Conservation (phyloP, 1,140 invertebrate species). For the Teleopsis dalmanni region DNA sequence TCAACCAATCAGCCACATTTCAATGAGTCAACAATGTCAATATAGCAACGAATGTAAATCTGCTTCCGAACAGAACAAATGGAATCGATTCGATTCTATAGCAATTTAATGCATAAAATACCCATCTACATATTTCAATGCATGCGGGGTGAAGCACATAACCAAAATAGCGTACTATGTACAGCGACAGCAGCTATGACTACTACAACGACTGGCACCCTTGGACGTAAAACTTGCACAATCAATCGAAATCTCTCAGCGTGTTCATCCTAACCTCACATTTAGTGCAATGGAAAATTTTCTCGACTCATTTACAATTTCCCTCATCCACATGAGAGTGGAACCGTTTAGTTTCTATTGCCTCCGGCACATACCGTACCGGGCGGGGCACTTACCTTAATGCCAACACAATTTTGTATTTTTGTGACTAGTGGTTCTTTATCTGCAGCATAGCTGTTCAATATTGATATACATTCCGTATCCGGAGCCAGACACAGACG, state of each 20-base stretch:
- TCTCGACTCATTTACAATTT: not conserved
- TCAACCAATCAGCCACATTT: constrained; percentile 1
- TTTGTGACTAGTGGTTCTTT: constrained; percentile 41
- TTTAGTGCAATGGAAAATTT: not conserved
- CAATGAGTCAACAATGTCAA: not conserved
- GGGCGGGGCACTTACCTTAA: constrained; percentile 44
- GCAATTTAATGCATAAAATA: not conserved
- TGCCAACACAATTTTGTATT: constrained; percentile 42
- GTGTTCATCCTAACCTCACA: constrained; percentile 7
- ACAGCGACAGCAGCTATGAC: no score
- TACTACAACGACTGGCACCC: no score
- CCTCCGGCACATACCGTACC: no score
- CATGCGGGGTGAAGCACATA: no score
- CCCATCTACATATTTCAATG: no score
- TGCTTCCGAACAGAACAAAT: constrained; percentile 7
- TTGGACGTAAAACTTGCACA: constrained; percentile 12
- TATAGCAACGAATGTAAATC: constrained; percentile 3
- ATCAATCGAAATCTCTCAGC: constrained; percentile 4
- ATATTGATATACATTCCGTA: constrained; percentile 43
- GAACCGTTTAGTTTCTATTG: not conserved
- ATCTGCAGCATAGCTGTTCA: constrained; percentile 43
- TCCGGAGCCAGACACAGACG: constrained; percentile 41
- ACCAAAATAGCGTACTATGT: no score
- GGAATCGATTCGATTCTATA: constrained; percentile 7
- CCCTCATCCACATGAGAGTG: not conserved